These are phyloP conservation scores for Callaeas wilsoni DNA, from an alignment of 2,113 vertebrate genomes.

Conservation along the genomic window DNA sequence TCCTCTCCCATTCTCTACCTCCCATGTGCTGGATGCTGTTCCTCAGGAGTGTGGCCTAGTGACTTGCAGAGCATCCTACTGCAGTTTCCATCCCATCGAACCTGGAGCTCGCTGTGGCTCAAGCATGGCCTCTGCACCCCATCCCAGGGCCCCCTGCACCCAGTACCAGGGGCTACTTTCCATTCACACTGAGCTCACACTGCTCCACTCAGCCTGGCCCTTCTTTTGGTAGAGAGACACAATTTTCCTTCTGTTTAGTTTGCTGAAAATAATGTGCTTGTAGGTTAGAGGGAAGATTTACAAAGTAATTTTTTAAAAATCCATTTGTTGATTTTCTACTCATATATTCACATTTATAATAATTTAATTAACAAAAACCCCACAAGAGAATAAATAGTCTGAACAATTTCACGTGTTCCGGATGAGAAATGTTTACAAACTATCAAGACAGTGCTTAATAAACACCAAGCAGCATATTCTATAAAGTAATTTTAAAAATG, in stretches of 20 bases:
- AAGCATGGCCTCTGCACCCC: background rate
- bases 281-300: background rate
- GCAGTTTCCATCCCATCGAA: background rate
- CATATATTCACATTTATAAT: background rate
- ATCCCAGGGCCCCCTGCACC: background rate
- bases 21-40: background rate
- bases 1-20: background rate
- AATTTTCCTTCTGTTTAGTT: background rate
- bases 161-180: background rate
- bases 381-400: background rate
- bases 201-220: background rate
- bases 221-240: background rate
- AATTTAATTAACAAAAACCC: background rate
- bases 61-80: background rate
- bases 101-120: background rate
- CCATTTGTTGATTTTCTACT: background rate
- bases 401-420: background rate
- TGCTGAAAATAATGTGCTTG: background rate
- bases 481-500: background rate
- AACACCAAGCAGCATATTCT: background rate
- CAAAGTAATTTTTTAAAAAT: background rate
- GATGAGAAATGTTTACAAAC: background rate
- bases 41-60: background rate
- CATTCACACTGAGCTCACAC: background rate
- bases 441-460: background rate